Conservation (phyloP, 2,797 vertebrate species). For the Phataginus tricuspis region DNA sequence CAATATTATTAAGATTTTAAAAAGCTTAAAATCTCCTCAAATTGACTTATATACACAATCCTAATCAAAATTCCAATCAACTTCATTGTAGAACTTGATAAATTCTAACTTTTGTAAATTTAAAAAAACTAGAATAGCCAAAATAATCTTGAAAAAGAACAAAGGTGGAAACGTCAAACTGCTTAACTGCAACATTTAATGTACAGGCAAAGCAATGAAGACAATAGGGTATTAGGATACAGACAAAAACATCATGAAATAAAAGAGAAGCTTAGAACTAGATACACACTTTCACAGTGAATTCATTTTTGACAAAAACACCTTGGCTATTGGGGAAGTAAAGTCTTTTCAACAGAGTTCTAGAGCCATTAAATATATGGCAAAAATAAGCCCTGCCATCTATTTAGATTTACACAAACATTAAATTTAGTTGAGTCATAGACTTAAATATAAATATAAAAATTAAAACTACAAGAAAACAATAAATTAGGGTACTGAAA, state of each 20-base stretch:
- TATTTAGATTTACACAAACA: background rate
- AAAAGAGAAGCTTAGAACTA: background rate
- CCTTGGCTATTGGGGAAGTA: background rate
- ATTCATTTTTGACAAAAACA: background rate
- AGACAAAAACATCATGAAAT: background rate
- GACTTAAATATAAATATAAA: background rate
- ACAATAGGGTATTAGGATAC: background rate
- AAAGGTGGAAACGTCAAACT: background rate
- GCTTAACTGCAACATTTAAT: background rate
- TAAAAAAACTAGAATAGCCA: background rate
- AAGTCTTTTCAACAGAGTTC: background rate
- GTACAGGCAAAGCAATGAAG: background rate
- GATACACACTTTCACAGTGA: background rate
- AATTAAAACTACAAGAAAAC: background rate
- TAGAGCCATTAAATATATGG: background rate
- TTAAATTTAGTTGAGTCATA: background rate
- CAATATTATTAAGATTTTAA: background rate
- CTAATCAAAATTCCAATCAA: slow-evolving; percentile 9
- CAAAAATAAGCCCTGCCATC: background rate
- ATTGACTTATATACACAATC: background rate
- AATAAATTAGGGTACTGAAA: background rate
- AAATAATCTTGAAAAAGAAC: background rate
- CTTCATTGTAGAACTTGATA: background rate
- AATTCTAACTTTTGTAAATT: background rate
- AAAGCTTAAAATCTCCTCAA: background rate